Conservation (phyloP, 2,888 invertebrate genomes). For the Leptinotarsa tumamoca region DNA sequence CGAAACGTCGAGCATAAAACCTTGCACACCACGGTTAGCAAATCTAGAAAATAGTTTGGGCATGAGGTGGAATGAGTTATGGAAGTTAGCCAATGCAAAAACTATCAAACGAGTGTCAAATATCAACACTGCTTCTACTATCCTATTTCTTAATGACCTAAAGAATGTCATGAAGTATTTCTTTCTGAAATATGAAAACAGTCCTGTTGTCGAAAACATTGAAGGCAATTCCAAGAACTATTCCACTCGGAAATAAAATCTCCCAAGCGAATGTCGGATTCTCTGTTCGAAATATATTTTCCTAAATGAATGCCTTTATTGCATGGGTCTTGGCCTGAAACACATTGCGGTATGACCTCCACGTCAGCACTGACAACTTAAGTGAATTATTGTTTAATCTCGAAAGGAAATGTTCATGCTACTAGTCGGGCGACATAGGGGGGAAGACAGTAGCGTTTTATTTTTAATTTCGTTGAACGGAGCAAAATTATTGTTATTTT, state of each 20-base stretch:
- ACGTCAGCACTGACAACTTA: constrained; percentile 19
- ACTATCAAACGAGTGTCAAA: no score
- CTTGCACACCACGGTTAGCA: no score
- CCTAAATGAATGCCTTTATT: constrained; percentile 16
- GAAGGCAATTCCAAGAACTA: constrained; percentile 1
- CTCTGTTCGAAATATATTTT: constrained; percentile 8
- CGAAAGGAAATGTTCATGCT: constrained; percentile 12
- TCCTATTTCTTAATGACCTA: not conserved
- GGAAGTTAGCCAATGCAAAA: no score
- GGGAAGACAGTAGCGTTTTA: constrained; percentile 10
- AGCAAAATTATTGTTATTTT: not conserved
- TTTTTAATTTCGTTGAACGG: not conserved
- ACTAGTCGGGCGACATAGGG: not conserved
- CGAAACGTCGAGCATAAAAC: no score
- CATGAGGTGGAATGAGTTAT: no score
- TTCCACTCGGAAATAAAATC: not conserved
- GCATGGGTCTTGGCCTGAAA: constrained; percentile 14
- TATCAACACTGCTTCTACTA: no score
- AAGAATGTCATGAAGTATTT: not conserved
- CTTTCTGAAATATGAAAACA: not conserved
- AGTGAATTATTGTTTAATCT: constrained; percentile 21
- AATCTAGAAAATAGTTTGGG: no score
- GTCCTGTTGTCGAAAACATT: not conserved
- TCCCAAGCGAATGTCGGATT: constrained; percentile 11
- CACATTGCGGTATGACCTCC: constrained; percentile 20